These are phyloP conservation scores for Caenorhabditis wallacei DNA, from an alignment of 2,888 invertebrate genomes.

Conservation along the genomic window DNA sequence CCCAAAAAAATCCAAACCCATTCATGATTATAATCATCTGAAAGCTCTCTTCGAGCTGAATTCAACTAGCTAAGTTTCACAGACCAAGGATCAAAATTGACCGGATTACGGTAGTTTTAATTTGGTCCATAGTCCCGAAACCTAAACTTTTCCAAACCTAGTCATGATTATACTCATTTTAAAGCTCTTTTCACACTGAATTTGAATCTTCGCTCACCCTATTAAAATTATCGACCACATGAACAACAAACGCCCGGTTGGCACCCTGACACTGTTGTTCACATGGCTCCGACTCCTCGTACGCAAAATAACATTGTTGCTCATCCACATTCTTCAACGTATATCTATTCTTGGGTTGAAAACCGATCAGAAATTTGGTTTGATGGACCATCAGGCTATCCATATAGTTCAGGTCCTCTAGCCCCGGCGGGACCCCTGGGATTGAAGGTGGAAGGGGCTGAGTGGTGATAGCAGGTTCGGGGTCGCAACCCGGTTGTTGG, in stretches of 20 bases:
- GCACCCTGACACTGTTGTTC: constrained; percentile 84
- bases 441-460: constrained; percentile 67
- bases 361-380: constrained; percentile 68
- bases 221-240: constrained; percentile 84
- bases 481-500: constrained; percentile 46
- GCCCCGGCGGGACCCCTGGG: constrained; percentile 61
- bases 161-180: background rate
- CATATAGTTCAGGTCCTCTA: constrained; percentile 69
- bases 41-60: no score
- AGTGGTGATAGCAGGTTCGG: constrained; percentile 61
- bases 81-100: no score
- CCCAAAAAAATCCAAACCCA: no score
- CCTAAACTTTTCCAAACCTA: no score
- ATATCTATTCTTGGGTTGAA: constrained; percentile 75
- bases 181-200: background rate
- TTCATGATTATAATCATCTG: background rate
- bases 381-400: constrained; percentile 64
- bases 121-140: no score
- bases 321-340: constrained; percentile 70
- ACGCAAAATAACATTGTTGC: constrained; percentile 75
- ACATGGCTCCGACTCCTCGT: constrained; percentile 83
- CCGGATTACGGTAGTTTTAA: no score
- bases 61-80: no score
- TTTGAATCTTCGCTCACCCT: constrained; percentile 46
- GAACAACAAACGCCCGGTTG: constrained; percentile 83